Conservation (phyloP, 2,888 invertebrate genomes). For the Theristus sp. region DNA sequence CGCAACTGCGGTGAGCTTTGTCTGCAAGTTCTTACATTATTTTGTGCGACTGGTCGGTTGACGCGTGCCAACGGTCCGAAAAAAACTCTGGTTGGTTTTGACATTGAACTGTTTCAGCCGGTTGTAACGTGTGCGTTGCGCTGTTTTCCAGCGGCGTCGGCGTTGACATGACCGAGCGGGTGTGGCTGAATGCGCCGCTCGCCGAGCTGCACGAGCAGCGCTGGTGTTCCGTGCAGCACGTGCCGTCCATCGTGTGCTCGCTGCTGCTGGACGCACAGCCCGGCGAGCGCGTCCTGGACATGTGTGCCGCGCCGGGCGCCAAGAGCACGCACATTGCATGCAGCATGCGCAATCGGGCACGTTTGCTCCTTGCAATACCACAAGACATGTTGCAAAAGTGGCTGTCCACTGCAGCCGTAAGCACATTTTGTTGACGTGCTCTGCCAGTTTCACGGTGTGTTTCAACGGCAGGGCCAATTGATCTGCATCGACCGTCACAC, state of each 20-base stretch:
- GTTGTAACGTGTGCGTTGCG: too few species aligned
- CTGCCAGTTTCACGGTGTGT: background rate
- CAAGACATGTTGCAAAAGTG: too few species aligned
- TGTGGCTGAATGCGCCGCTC: background rate
- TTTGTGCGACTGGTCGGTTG: too few species aligned
- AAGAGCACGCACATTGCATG: constrained; percentile 93
- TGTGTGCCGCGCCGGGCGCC: constrained; percentile 96
- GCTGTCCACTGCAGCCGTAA: too few species aligned
- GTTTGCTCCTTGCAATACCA: too few species aligned
- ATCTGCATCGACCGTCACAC: background rate
- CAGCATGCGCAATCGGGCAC: constrained; percentile 58
- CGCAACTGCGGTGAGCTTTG: too few species aligned
- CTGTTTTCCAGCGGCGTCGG: background rate
- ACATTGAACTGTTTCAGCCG: too few species aligned
- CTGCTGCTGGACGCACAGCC: background rate
- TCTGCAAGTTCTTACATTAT: too few species aligned
- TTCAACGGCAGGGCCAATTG: background rate
- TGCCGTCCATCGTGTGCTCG: background rate
- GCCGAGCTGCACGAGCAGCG: background rate
- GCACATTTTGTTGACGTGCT: background rate
- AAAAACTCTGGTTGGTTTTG: too few species aligned
- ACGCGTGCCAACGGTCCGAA: too few species aligned
- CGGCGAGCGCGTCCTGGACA: constrained; percentile 52
- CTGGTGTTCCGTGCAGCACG: background rate
- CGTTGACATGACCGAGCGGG: background rate